Conservation (phyloP, 2,888 invertebrate genomes). For the Lasioglossum malachurum region DNA sequence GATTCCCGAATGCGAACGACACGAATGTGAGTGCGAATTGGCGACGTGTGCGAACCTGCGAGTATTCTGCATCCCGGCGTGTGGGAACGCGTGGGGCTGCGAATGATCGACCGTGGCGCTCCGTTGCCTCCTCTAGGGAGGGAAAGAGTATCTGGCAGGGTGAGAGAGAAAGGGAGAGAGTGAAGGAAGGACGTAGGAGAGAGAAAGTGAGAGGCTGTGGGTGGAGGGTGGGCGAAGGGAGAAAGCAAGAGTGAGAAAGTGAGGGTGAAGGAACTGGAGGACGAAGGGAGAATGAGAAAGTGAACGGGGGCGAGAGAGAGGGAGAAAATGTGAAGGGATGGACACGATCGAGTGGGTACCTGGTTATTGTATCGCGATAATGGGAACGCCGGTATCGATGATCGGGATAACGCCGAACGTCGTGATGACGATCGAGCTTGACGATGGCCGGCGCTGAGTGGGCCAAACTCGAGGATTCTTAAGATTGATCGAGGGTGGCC, state of each 20-base stretch:
- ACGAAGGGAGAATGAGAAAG: background rate
- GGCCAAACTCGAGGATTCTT: constrained; percentile 25
- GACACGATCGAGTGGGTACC: constrained; percentile 39
- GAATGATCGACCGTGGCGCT: constrained; percentile 7
- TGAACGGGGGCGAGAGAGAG: background rate
- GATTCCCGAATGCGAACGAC: constrained; percentile 25
- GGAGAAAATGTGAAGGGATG: background rate
- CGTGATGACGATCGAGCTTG: constrained; percentile 30
- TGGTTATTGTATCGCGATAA: constrained; percentile 44
- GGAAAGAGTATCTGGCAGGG: background rate
- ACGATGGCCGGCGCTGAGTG: background rate
- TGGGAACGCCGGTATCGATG: constrained; percentile 25
- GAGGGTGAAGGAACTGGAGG: background rate
- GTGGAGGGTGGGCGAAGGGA: background rate
- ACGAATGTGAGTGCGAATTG: background rate
- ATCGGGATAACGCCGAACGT: constrained; percentile 13
- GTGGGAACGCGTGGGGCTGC: background rate
- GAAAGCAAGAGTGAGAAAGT: background rate
- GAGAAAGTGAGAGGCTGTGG: background rate
- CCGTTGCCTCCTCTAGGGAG: background rate
- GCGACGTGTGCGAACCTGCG: background rate
- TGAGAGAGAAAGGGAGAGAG: background rate
- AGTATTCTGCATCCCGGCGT: background rate
- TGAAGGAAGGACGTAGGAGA: background rate
- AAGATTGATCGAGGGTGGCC: background rate